Base-by-base conservation (phyloP, 2,888 invertebrate species). In the Auanema freiburgensis region DNA sequence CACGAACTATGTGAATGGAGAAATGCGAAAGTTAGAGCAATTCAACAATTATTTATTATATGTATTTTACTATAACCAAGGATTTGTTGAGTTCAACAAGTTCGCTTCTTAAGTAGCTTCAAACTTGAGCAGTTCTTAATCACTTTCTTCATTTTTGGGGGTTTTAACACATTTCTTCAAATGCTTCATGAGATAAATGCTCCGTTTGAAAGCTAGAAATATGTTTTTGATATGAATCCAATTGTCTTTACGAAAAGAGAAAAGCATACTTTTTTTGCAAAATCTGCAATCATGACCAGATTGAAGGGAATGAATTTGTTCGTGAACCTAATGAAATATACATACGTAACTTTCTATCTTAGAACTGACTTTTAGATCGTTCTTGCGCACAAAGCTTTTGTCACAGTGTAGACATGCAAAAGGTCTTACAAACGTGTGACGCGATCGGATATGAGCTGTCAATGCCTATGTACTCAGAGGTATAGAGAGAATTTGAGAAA, bases 391-490 rank as follows among this genome's bases (percentile, higher is more conserved):
- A 46, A 71, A 74, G 6, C 52, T 40, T 23, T 61, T 59, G 12
- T 62, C 65, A 43, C 74, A 74, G 8, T 42, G 41, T 18, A 54
- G 33, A 46, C 74, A 74, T 4, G 46, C 11, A 43, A 52, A 72
- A 54, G 72, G 72, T n/a, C 67, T 57, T n/a, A 61, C 63, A n/a
- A 65, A 61, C 8, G 71, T 73, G 41, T 71, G 71, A 10, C 58
- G 63, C 1, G 71, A 69, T 50, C 69, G 64, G 55, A 75, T 66
- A 46, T 75, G 75, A 44, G 75, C 71, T 43, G 68, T 63, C 40
- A 75, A 54, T 21, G 75, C 75, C 70, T 72, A 44, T 40, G 14
- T 33, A 50, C 6, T 12, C 18, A 16, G n/a, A 33, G 21, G 4
- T 18, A 18, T 18, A 18, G 54, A 24, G n/a, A 6, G 4, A 4